phyloP scores from a whole-genome alignment of 2,113 vertebrate species.

The Morone chrysops region DNA sequence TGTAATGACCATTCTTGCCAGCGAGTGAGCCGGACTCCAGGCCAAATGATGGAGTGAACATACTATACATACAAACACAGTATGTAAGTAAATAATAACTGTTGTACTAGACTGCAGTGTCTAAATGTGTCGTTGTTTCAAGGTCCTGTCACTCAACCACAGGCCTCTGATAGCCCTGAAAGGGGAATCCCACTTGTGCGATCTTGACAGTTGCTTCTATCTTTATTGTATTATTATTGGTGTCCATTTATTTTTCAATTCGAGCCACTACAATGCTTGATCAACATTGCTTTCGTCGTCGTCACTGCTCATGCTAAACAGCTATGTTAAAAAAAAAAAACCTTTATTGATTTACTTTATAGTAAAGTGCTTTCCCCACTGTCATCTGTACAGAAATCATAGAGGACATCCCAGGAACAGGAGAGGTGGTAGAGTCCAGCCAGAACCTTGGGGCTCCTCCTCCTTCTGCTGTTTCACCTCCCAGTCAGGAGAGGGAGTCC shows the following conservation, averaged over 20 bases:
- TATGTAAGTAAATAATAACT: no score
- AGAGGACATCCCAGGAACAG: constrained; percentile 85
- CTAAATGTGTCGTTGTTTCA: constrained; percentile 19
- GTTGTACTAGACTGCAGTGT: background rate
- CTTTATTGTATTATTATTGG: background rate
- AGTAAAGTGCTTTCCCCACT: background rate
- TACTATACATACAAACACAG: no score
- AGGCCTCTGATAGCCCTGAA: background rate
- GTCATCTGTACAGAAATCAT: constrained; percentile 85
- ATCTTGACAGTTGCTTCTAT: background rate
- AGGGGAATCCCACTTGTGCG: no score
- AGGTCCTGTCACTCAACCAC: background rate
- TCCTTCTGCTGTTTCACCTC: constrained; percentile 65
- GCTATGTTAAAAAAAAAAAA: background rate
- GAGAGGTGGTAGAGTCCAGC: constrained; percentile 80
- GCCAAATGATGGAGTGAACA: no score
- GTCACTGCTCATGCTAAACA: background rate
- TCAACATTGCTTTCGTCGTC: constrained; percentile 13
- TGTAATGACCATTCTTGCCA: background rate
- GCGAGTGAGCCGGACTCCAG: no score
- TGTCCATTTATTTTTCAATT: background rate
- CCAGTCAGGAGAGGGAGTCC: constrained; percentile 87
- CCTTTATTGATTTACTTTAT: background rate
- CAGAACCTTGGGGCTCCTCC: constrained; percentile 70
- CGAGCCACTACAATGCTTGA: background rate